phyloP scores from a whole-genome alignment of 2,797 vertebrate genomes.

The Pteropus rufus region DNA sequence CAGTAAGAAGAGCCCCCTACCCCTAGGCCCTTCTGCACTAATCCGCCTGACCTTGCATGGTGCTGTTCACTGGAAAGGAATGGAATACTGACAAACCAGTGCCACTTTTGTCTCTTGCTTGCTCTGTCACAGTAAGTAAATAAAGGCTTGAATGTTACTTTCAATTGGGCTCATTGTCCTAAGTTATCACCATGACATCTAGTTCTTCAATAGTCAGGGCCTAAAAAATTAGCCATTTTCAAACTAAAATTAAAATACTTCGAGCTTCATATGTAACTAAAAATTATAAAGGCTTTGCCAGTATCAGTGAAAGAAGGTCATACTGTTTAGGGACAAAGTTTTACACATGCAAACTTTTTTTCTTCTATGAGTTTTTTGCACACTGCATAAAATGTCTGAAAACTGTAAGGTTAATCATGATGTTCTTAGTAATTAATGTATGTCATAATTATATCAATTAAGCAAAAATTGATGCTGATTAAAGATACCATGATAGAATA shows the following conservation, averaged over 20 bases:
- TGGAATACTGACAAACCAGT: neutral
- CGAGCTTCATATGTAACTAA: neutral
- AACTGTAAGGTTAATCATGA: neutral
- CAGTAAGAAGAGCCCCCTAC: neutral
- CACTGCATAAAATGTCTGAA: constrained; percentile 14
- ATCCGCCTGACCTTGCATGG: neutral
- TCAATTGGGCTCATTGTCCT: neutral
- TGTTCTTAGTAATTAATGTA: neutral
- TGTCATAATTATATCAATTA: constrained; percentile 36
- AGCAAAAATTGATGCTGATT: neutral
- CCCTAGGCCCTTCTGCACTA: neutral
- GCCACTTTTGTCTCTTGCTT: neutral
- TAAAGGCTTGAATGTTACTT: neutral
- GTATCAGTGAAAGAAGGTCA: neutral
- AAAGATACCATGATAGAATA: neutral
- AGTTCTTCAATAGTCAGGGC: neutral
- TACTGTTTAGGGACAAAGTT: neutral
- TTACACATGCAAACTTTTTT: neutral
- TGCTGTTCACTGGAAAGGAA: neutral
- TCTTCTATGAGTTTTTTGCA: neutral
- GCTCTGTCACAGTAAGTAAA: neutral
- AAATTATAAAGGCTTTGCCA: neutral
- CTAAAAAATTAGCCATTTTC: neutral
- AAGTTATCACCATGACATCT: neutral
- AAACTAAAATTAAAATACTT: constrained; percentile 15